These are phyloP conservation scores for Pangasius sanitwongsei DNA, from an alignment of 2,797 vertebrate species.

Conservation along the genomic window DNA sequence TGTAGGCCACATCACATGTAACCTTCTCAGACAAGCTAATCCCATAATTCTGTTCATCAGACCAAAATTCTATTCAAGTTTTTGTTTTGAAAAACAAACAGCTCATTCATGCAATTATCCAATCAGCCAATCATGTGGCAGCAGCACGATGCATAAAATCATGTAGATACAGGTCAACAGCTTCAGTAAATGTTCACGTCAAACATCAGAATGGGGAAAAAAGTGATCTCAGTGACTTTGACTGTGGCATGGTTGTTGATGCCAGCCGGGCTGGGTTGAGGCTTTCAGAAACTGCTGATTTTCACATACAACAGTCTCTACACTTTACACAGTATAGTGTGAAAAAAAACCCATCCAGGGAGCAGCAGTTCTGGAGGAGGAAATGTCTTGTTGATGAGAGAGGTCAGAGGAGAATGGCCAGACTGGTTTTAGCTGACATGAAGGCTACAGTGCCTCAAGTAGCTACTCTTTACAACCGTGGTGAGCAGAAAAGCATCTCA, in stretches of 20 bases:
- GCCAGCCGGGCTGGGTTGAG: not conserved
- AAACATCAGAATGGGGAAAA: not conserved
- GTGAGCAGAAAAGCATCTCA: not conserved
- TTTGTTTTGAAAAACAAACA: not conserved
- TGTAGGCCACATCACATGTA: not conserved
- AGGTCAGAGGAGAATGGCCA: not conserved
- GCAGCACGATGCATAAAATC: not conserved
- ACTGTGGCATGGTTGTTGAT: not conserved
- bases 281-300: conserved; percentile 5
- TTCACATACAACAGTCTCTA: not conserved
- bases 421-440: not conserved
- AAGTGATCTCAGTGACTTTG: not conserved
- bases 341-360: not conserved
- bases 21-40: conserved; percentile 3
- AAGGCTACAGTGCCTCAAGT: not conserved
- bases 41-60: not conserved
- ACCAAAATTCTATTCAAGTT: not conserved
- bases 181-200: not conserved
- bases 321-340: not conserved
- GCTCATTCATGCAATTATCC: not conserved
- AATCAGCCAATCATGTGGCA: not conserved
- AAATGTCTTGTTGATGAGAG: not conserved
- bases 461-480: not conserved
- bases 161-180: not conserved
- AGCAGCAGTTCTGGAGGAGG: not conserved